These are phyloP conservation scores for Polypedilum vanderplanki DNA, from an alignment of 1,140 invertebrate genomes.

Conservation along the genomic window DNA sequence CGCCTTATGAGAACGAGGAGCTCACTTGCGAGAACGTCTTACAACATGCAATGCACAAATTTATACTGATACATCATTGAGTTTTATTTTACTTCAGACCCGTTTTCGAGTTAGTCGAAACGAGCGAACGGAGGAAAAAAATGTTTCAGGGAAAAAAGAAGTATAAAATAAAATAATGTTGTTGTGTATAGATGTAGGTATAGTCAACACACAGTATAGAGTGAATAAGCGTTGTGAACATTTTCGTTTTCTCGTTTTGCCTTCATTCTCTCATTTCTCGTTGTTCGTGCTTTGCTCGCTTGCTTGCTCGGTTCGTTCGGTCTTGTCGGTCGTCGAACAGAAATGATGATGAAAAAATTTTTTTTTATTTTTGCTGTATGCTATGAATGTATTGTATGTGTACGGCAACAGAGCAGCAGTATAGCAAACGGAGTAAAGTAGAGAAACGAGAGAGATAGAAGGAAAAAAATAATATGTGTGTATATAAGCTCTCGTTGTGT, in stretches of 20 bases:
- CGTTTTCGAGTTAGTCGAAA: slow-evolving; percentile 22
- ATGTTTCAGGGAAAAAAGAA: slow-evolving; percentile 24
- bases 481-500: neutral
- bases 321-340: slow-evolving; percentile 8
- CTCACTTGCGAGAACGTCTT: neutral
- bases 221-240: slow-evolving; percentile 21
- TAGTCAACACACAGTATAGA: neutral
- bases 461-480: neutral
- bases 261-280: slow-evolving; percentile 23
- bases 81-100: slow-evolving; percentile 28
- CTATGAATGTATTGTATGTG: slow-evolving; percentile 24
- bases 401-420: too few relatives aligned
- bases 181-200: slow-evolving; percentile 9
- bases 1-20: neutral
- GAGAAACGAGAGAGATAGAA: neutral
- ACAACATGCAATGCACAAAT: slow-evolving; percentile 28
- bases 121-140: slow-evolving; percentile 15
- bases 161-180: slow-evolving; percentile 15
- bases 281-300: neutral
- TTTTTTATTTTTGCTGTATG: neutral
- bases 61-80: slow-evolving; percentile 29
- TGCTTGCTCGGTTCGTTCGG: neutral
- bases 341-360: neutral
- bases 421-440: too few relatives aligned
- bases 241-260: slow-evolving; percentile 24